Percentiles rank a stretch among this genome's conserved stretches.
Evolutionary conservation across 2,797 vertebrate genomes (phyloP).

Genomic region (Darevskia nairensis): DNA sequence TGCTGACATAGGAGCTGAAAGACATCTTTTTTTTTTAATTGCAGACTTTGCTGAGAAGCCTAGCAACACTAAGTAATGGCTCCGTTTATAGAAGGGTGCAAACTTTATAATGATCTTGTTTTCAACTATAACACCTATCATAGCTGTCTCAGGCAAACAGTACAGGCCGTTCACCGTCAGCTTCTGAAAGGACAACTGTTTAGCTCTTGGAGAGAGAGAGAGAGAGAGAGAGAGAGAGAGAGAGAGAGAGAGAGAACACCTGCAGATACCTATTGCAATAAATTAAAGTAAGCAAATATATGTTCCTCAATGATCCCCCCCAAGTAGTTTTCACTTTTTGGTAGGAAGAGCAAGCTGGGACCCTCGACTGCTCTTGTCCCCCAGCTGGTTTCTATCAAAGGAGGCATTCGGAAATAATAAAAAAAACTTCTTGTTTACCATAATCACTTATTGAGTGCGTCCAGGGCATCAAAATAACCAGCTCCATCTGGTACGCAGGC

Average conservation of each 20-base stretch:
- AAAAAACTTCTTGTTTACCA: background rate
- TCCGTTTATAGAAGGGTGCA: constrained; percentile 9
- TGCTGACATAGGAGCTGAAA: constrained; percentile 4
- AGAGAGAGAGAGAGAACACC: constrained; percentile 59
- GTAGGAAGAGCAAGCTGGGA: constrained; percentile 35
- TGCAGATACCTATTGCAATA: constrained; percentile 47
- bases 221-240: constrained; percentile 65
- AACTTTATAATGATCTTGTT: accelerated
- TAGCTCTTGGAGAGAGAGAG: constrained; percentile 57
- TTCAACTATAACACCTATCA: background rate
- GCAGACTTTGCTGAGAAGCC: background rate
- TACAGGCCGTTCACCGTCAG: background rate
- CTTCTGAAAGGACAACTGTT: accelerated
- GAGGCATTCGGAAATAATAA: background rate
- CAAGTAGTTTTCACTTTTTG: background rate
- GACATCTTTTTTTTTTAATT: constrained; percentile 8
- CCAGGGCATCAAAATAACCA: background rate
- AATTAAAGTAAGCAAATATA: background rate
- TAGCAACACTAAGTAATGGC: background rate
- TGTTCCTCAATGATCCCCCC: background rate
- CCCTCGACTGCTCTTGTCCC: accelerated
- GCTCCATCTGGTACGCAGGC: too few species aligned
- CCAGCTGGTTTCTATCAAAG: constrained; percentile 6
- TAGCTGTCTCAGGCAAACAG: background rate
- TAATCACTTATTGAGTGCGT: background rate